Conservation (phyloP, 2,797 vertebrate species). For the Platyrinchus mystaceus region DNA sequence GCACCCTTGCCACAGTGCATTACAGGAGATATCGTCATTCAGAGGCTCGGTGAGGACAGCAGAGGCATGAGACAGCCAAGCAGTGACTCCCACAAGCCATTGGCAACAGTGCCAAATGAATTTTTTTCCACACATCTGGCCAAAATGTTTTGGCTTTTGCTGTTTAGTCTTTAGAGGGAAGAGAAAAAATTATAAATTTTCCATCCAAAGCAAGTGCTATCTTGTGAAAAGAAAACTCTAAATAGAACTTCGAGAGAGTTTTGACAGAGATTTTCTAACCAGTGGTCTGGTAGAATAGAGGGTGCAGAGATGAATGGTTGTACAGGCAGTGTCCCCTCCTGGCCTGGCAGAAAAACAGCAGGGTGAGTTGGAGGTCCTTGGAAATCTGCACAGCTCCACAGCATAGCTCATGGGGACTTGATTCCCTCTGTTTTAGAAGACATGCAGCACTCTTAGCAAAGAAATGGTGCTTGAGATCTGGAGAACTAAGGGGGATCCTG, state of each 20-base stretch:
- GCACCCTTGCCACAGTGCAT: background rate
- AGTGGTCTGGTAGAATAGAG: background rate
- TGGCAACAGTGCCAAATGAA: background rate
- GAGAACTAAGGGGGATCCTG: background rate
- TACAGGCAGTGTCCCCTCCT: background rate
- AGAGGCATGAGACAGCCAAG: background rate
- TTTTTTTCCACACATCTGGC: slow-evolving; percentile 5
- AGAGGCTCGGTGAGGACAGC: background rate
- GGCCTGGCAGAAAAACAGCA: background rate
- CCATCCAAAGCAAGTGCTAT: background rate
- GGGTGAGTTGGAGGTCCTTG: background rate
- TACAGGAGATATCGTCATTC: background rate
- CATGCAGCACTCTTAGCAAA: background rate
- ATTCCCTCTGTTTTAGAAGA: background rate
- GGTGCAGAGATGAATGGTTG: fast-evolving
- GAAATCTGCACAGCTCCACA: background rate
- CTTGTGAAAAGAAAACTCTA: background rate
- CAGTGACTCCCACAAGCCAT: background rate
- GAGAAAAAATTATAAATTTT: background rate
- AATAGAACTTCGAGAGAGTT: background rate
- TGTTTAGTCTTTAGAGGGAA: background rate
- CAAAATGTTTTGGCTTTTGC: slow-evolving; percentile 18
- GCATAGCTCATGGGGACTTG: fast-evolving
- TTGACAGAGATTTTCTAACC: background rate
- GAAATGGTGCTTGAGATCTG: background rate